Evolutionary conservation across 30 jellyfish, hydroid and myxozoan species (phyloP), one percentile per base, ranked within the genome.

Genomic region (Cassiopea andromeda): DNA sequence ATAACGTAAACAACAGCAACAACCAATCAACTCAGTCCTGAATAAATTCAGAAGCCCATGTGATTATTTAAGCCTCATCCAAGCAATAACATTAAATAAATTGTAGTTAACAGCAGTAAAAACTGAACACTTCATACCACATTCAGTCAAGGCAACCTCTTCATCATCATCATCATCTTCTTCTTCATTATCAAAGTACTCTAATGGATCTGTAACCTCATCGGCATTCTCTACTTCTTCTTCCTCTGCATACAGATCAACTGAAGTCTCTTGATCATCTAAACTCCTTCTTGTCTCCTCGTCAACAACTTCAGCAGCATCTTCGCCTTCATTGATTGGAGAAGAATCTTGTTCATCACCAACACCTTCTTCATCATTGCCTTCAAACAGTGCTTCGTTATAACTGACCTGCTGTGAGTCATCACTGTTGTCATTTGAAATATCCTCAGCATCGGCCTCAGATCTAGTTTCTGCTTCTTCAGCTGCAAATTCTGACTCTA

Each of bases 161-260:
- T 86, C 93, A 67, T 76, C 85, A 18, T 86, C 93, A 47, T 86
- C 93, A 7, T 78, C 93, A 18, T 78, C 89, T 9, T 86, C 93
- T 48, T 86, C 93, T 64, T 86, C 93, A 64, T 86, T 75, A 76
- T 86, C 93, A 77, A 86, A 86, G 73, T 74, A 86, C 47, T 86
- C 89, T 27, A 5, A 61, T 2, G 93, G 93, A 54, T 86, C 93
- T 9, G 93, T 75, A 1, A 76, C 44, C 8, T 60, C 89, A 7
- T 69, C 87, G 1, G 79, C 75, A n/a, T 59, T 80, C 38, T 86
- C 89, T 5, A 60, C 82, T 49, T 86, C 93, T 16, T 68, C 83
- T 8, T 86, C 93, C 44, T 76, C 85, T 1, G 89, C 83, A 69
- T 50, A 75, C 38, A 60, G 88, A 14, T 86, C 93, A 8, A 69